Base-by-base conservation (phyloP, 2,888 invertebrate species). In the Cantharis flavilabris region DNA sequence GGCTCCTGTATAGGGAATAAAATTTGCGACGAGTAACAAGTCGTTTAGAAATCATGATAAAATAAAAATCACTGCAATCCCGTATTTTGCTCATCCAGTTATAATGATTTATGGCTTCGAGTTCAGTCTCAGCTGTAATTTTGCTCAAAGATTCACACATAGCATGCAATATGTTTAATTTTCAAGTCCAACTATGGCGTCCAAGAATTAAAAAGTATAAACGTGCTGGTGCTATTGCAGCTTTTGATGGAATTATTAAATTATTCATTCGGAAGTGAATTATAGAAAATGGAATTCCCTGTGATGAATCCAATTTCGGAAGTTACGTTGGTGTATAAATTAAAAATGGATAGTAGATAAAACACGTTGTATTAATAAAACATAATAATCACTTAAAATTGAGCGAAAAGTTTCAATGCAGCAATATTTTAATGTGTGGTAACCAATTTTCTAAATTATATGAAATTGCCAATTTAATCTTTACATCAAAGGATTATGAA, bases 401-500 rank as follows among this genome's bases (percentile, higher is more conserved):
- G 49, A n/a, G n/a, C 49, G 7, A 49, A 49, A 49, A 49, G n/a
- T 49, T 49, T 49, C 49, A 49, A 49, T 49, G 49, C 49, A 49
- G 49, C 49, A 49, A 49, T 49, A 49, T 49, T 49, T 49, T 49
- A 49, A 49, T 49, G 49, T 49, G 49, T 49, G 49, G 49, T 49
- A 49, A 49, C 49, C 49, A 49, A 49, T 49, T 49, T 49, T 69
- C 62, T 28, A 62, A 30, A 23, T 20, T 75, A 64, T 23, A 28
- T 26, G 70, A 75, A 75, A 75, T 75, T 75, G 71, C 71, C 70
- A 75, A 75, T 75, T 75, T 75, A 75, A 75, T 75, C 70, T 70
- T 30, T 62, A 65, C 70, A 75, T 75, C 70, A 70, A 70, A 49
- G 70, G 70, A 75, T 70, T 75, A 75, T 75, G 70, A 75, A 75